A percentile compares a stretch with the other conserved stretches of the same genome.
Evolutionary conservation across 2,113 vertebrate species (phyloP).

Genomic region (Sander lucioperca): DNA sequence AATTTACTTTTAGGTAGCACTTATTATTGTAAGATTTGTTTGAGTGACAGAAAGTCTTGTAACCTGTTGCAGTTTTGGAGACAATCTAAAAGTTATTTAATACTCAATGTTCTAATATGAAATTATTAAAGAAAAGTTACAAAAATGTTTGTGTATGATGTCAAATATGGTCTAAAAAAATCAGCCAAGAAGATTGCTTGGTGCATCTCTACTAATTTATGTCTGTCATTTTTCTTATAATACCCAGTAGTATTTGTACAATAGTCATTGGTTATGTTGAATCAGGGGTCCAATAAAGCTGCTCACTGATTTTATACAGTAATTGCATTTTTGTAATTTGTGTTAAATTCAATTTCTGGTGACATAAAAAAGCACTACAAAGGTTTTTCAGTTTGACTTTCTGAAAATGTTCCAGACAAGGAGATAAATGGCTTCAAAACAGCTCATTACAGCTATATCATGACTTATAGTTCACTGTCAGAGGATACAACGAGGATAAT

Average conservation of each 20-base stretch:
- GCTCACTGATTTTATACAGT: slow-evolving; percentile 10
- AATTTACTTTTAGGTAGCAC: too few species aligned
- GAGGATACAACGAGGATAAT: not conserved
- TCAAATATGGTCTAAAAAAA: too few species aligned
- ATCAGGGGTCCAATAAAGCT: not conserved
- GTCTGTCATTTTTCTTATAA: slow-evolving; percentile 16
- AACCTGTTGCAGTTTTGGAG: too few species aligned
- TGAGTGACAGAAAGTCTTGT: too few species aligned
- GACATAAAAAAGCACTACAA: not conserved
- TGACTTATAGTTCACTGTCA: slow-evolving; percentile 13
- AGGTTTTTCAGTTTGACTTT: not conserved
- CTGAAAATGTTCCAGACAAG: not conserved
- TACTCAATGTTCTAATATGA: too few species aligned
- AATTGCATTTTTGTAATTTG: slow-evolving; percentile 6
- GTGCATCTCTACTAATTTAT: too few species aligned
- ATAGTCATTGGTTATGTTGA: slow-evolving; percentile 7
- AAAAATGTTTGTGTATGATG: too few species aligned
- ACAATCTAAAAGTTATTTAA: too few species aligned
- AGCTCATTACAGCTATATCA: slow-evolving; percentile 30
- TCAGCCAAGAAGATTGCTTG: too few species aligned
- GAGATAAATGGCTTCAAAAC: slow-evolving; percentile 23
- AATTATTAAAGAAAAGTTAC: too few species aligned
- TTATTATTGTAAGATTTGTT: too few species aligned
- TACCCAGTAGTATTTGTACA: not conserved
- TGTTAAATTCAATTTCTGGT: not conserved